Conservation (phyloP, 1,140 invertebrate species). For the Drosophila grimshawi region DNA sequence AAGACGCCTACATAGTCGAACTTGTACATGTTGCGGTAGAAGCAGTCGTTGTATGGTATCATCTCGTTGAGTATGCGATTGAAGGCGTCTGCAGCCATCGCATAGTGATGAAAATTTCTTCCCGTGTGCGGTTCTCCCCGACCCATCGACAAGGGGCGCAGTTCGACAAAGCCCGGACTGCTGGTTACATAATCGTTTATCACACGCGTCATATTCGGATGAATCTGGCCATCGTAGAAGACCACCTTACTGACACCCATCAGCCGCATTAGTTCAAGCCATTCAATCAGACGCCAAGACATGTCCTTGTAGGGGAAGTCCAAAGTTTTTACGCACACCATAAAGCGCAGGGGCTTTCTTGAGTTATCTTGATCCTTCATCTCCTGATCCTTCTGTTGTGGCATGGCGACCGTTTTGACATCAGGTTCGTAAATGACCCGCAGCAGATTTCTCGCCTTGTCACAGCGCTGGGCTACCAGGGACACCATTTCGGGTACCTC, state of each 20-base stretch:
- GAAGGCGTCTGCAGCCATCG: constrained; percentile 88
- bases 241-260: constrained; percentile 95
- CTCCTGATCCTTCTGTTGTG: constrained; percentile 85
- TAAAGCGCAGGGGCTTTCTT: constrained; percentile 87
- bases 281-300: constrained; percentile 94
- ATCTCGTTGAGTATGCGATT: constrained; percentile 94
- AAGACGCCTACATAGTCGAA: constrained; percentile 95
- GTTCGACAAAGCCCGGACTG: constrained; percentile 88
- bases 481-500: too few species aligned
- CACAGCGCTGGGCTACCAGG: too few species aligned
- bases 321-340: constrained; percentile 96
- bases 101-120: too few species aligned
- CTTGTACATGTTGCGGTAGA: constrained; percentile 95
- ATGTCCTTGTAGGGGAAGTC: constrained; percentile 94
- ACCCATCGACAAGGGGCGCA: constrained; percentile 86
- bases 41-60: constrained; percentile 97
- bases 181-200: not conserved
- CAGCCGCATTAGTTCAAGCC: constrained; percentile 93
- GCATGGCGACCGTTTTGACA: constrained; percentile 41
- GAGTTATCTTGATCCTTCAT: not conserved
- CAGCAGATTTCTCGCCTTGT: too few species aligned
- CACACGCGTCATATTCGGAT: not conserved
- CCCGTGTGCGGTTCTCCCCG: too few species aligned
- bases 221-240: constrained; percentile 89
- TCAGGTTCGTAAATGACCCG: too few species aligned